phyloP scores from a whole-genome alignment of 2,797 vertebrate genomes.

The Esox masquinongy region DNA sequence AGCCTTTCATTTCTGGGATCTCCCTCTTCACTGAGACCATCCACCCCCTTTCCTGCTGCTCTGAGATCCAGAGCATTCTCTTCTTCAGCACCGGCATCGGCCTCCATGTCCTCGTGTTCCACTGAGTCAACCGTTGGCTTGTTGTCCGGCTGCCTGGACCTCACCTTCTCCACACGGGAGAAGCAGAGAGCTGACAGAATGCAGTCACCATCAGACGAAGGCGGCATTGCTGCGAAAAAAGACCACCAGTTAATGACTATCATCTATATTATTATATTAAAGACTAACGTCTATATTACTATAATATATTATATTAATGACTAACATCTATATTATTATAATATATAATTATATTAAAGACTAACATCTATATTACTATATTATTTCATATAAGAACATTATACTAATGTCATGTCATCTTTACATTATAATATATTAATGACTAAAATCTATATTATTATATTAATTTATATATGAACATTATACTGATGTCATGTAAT shows the following conservation, averaged over 20 bases:
- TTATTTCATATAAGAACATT: too few species aligned
- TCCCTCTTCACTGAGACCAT: not conserved
- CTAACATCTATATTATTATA: not conserved
- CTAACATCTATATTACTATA: not conserved
- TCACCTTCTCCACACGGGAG: not conserved
- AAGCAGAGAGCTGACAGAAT: not conserved
- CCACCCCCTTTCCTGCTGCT: not conserved
- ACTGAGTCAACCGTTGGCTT: not conserved
- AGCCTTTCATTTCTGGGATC: not conserved
- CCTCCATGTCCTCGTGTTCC: not conserved
- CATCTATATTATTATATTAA: not conserved
- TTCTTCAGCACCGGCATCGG: conserved; percentile 23
- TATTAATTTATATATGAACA: too few species aligned
- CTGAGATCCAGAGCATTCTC: not conserved
- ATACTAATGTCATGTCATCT: too few species aligned
- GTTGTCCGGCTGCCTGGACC: too few species aligned
- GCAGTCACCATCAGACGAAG: not conserved
- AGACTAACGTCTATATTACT: conserved; percentile 15
- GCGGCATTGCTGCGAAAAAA: not conserved
- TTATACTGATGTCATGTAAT: too few species aligned
- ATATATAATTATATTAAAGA: too few species aligned
- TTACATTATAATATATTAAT: not conserved
- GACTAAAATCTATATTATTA: not conserved
- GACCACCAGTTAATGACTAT: not conserved
- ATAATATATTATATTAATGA: too few species aligned